phyloP scores from a whole-genome alignment of 64 coral and sea anemone species.

The Catalaphyllia jardinei region DNA sequence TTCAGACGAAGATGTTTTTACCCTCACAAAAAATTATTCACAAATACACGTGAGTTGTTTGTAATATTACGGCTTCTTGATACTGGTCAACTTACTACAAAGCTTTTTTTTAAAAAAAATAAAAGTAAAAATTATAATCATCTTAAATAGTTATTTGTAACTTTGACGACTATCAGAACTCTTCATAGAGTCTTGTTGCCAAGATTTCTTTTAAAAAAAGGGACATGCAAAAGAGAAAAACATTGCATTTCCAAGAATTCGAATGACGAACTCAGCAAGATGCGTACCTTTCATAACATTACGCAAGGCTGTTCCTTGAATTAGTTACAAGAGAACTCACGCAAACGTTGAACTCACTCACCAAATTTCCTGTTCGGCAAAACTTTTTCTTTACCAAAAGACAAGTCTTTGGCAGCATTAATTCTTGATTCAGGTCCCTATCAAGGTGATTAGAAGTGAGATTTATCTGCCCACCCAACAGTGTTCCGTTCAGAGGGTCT shows the following conservation, averaged over 20 bases:
- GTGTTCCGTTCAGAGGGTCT: background rate
- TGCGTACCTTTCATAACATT: background rate
- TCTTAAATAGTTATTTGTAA: background rate
- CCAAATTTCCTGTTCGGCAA: background rate
- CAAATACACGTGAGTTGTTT: background rate
- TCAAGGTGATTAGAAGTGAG: background rate
- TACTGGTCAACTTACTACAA: background rate
- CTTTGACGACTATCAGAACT: background rate
- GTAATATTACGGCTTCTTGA: background rate
- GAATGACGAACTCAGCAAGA: background rate
- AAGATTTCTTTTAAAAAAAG: background rate
- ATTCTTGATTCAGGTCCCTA: background rate
- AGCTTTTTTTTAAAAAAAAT: background rate
- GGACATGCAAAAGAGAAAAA: background rate
- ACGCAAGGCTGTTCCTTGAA: background rate
- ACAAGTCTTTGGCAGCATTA: background rate
- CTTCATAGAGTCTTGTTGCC: background rate
- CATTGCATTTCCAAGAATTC: background rate
- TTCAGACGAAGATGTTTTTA: background rate
- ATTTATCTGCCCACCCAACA: background rate
- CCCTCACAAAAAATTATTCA: background rate
- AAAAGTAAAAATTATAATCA: background rate
- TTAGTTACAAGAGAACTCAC: background rate
- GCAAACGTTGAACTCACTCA: background rate
- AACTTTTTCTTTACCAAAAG: background rate